Evolutionary conservation across 1,140 invertebrate genomes (phyloP), one percentile per base, ranked within the genome.

Genomic region (Drosophila hydei): DNA sequence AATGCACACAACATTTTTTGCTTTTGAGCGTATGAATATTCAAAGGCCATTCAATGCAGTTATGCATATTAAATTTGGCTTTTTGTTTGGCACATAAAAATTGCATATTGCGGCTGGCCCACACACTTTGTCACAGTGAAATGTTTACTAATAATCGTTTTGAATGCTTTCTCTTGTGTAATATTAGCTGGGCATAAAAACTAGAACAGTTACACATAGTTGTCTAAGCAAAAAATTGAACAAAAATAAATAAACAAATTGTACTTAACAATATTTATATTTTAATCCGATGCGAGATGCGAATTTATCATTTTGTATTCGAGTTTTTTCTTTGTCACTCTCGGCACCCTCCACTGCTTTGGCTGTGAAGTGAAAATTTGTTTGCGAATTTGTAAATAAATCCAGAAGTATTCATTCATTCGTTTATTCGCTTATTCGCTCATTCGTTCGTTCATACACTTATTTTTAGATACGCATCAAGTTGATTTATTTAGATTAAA

Each of bases 341-440:
- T 25, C 23, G 18, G 23, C 27, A 6, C 40, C n/a, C 4, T 1
- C 11, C 48, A 3, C 21, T 19, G 4, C 40, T 27, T 61, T 64
- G 60, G 67, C 64, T 70, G 64, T 76, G 73, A 81, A 80, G 81
- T 87, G 81, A 71, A 81, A 89, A 83, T 87, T 81, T 90, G 88
- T 88, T 89, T 90, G 87, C 87, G 73, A 90, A 90, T 90, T 90
- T 90, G 81, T 87, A 90, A 90, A 90, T 90, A 90, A 90, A 88
- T 90, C 81, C 72, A 70, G 48, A 89, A 73, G 76, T 75, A 80
- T 79, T 79, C 75, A 78, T 64, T 81, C 70, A 61, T 54, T 14
- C 47, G 45, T 30, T 65, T 30, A 61, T 67, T 77, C 68, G 36
- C 27, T 47, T 79, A 77, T 77, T 79, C 79, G 72, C 42, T 84